These are phyloP conservation scores for Chlorocebus sabaeus DNA, from an alignment of 2,113 vertebrate genomes.

Conservation along the genomic window DNA sequence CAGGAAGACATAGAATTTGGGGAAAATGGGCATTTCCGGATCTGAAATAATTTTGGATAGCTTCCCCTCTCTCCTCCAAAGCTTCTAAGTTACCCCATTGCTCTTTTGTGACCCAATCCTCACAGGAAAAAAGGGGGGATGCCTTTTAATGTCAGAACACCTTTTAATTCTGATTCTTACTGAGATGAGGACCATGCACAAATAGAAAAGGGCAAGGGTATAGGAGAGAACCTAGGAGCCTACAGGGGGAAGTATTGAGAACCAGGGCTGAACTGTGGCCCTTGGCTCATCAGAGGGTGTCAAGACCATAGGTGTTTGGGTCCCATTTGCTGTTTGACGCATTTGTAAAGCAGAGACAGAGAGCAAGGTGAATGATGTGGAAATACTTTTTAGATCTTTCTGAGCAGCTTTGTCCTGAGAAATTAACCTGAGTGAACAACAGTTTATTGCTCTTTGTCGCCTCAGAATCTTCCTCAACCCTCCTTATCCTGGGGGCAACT, in stretches of 20 bases:
- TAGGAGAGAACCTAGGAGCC: not conserved
- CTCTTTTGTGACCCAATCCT: not conserved
- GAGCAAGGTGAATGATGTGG: not conserved
- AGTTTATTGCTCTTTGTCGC: not conserved
- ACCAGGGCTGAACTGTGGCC: not conserved
- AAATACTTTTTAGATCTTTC: not conserved
- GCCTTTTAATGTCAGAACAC: not conserved
- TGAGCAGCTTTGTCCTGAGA: not conserved
- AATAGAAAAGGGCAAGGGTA: not conserved
- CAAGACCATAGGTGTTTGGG: no score
- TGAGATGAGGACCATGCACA: fast-evolving
- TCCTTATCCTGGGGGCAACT: not conserved
- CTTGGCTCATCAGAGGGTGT: not conserved
- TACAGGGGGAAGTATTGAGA: not conserved
- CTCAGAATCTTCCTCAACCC: not conserved
- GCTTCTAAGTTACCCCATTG: not conserved
- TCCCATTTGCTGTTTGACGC: not conserved
- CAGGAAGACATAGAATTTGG: not conserved
- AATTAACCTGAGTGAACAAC: not conserved
- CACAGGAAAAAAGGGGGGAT: not conserved
- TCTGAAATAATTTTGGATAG: not conserved
- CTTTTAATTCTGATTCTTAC: not conserved
- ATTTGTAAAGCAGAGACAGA: not conserved
- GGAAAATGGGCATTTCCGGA: not conserved
- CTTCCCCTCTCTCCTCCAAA: not conserved